phyloP scores from a whole-genome alignment of 2,113 vertebrate genomes.

The Charadrius vociferus region DNA sequence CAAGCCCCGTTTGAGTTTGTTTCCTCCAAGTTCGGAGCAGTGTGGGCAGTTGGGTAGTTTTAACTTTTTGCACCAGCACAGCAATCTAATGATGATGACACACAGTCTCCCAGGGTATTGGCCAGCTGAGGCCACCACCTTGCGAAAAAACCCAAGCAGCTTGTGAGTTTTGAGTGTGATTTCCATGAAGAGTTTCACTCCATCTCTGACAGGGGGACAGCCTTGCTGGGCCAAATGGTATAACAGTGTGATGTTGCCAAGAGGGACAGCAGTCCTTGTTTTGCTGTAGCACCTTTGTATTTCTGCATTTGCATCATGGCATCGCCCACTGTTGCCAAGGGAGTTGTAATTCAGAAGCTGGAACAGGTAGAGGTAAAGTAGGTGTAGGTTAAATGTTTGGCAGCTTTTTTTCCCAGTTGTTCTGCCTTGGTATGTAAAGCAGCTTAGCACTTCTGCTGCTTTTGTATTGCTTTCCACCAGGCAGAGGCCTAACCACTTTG shows the following conservation, averaged over 20 bases:
- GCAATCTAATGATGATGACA: neutral
- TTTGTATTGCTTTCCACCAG: neutral
- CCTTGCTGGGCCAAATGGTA: rapidly evolving
- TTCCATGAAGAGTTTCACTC: neutral
- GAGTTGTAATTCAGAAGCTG: neutral
- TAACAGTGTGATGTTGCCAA: neutral
- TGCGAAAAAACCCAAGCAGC: neutral
- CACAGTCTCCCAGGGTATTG: neutral
- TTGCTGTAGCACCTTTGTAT: neutral
- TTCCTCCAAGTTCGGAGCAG: rapidly evolving
- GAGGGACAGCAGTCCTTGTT: neutral
- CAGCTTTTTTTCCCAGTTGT: rapidly evolving
- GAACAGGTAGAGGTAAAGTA: neutral
- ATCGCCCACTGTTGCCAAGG: neutral
- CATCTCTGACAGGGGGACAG: rapidly evolving
- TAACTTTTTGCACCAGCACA: neutral
- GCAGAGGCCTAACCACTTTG: neutral
- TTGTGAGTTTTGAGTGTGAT: neutral
- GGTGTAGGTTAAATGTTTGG: rapidly evolving
- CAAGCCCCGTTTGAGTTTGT: neutral
- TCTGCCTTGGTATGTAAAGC: neutral
- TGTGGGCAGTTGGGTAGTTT: neutral
- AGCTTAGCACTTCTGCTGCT: neutral
- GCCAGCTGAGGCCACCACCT: constrained; percentile 21
- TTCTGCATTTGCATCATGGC: neutral